Evolutionary conservation across 64 coral and sea anemone genomes (phyloP).

Genomic region (Porites lutea): DNA sequence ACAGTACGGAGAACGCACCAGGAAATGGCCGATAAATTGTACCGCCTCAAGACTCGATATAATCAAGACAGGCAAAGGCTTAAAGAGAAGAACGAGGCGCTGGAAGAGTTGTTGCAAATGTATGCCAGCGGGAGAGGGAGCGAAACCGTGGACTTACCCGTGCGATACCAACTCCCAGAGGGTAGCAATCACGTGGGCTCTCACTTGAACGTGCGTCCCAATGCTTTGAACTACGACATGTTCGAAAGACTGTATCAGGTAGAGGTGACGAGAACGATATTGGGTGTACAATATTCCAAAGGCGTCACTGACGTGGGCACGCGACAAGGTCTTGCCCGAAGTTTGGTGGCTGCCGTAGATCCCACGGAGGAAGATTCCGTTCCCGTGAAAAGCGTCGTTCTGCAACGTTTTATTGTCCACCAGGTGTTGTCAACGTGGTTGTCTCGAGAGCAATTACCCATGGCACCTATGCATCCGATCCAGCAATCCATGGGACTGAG

Average conservation of each 20-base stretch:
- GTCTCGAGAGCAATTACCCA: not conserved
- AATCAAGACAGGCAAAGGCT: not conserved
- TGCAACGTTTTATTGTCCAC: not conserved
- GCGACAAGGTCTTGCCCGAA: not conserved
- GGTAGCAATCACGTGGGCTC: not conserved
- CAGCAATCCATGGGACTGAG: not conserved
- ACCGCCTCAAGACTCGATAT: not conserved
- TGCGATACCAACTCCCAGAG: conserved; percentile 3
- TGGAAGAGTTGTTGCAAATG: not conserved
- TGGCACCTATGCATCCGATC: not conserved
- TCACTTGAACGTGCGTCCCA: not conserved
- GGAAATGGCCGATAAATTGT: not conserved
- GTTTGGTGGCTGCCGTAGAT: not conserved
- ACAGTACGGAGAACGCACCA: not conserved
- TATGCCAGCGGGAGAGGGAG: not conserved
- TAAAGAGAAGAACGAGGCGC: not conserved
- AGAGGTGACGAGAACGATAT: not conserved
- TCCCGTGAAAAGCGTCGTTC: not conserved
- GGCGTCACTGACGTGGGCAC: not conserved
- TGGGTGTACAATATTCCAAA: not conserved
- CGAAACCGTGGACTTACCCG: not conserved
- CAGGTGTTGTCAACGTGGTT: not conserved
- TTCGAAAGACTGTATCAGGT: not conserved
- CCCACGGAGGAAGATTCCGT: not conserved
- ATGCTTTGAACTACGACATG: not conserved